Evolutionary conservation across 2,113 vertebrate genomes (phyloP).

Genomic region (Larimichthys polyactis): DNA sequence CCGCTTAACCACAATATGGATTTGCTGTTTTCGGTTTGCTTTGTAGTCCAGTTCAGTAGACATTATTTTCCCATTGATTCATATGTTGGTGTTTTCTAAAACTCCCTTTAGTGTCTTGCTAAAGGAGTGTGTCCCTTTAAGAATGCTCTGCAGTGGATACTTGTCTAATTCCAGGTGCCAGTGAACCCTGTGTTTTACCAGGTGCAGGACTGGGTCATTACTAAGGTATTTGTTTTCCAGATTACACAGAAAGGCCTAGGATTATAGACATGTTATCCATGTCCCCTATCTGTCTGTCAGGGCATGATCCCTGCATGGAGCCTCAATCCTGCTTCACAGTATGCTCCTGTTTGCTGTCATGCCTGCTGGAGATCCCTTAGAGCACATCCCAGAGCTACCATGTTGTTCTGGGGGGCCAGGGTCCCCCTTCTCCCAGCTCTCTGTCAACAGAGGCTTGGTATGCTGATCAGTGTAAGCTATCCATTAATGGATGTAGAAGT

Average conservation of each 20-base stretch:
- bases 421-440: constrained; percentile 23
- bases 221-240: constrained; percentile 86
- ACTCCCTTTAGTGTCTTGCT: constrained; percentile 23
- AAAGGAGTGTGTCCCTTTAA: constrained; percentile 77
- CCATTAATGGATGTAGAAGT: constrained; percentile 56
- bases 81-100: constrained; percentile 24
- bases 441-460: constrained; percentile 52
- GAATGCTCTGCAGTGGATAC: constrained; percentile 71
- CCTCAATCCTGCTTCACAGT: constrained; percentile 31
- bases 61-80: constrained; percentile 7
- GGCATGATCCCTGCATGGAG: constrained; percentile 48
- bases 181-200: constrained; percentile 84
- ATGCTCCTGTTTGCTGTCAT: constrained; percentile 43
- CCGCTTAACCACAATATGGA: constrained; percentile 20
- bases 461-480: constrained; percentile 58
- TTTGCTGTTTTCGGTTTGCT: constrained; percentile 23
- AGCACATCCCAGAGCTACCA: constrained; percentile 49
- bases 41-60: not conserved
- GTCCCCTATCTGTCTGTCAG: constrained; percentile 68
- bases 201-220: constrained; percentile 83
- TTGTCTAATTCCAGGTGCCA: constrained; percentile 85
- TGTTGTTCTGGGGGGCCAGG: constrained; percentile 22
- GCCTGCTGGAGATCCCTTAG: constrained; percentile 43
- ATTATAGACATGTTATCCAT: constrained; percentile 79
- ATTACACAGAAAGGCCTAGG: constrained; percentile 78